Percentiles rank a stretch among this genome's conserved stretches.
phyloP scores from a whole-genome alignment of 1,140 invertebrate species.

The Grapholita molesta region DNA sequence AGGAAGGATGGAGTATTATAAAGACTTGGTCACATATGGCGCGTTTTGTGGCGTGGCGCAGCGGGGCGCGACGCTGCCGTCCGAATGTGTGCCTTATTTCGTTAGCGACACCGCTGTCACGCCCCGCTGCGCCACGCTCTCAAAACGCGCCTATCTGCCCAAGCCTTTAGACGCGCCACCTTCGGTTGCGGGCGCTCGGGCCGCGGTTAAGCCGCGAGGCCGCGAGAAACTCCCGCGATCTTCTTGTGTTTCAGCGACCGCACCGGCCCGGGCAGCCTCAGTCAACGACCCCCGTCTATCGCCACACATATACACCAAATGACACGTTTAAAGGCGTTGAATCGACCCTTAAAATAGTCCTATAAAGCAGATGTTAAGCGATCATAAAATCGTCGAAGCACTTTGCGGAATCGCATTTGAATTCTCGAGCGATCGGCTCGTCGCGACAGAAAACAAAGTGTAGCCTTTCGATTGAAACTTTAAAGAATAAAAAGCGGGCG shows the following conservation, averaged over 20 bases:
- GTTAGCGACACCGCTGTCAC: too few species aligned
- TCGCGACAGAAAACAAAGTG: not conserved
- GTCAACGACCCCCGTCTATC: constrained; percentile 58
- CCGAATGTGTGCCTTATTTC: too few species aligned
- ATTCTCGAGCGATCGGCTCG: not conserved
- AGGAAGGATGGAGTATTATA: not conserved
- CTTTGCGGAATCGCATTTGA: constrained; percentile 32
- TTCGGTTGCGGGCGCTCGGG: not conserved
- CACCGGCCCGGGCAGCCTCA: constrained; percentile 41
- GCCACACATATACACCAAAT: constrained; percentile 33
- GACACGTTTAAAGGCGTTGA: constrained; percentile 51
- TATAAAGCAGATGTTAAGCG: constrained; percentile 44
- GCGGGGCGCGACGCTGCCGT: too few species aligned
- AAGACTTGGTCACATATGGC: too few species aligned
- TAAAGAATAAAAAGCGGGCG: not conserved
- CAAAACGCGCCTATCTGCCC: too few species aligned
- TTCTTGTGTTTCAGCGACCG: constrained; percentile 67
- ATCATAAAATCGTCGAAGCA: constrained; percentile 45
- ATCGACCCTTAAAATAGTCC: constrained; percentile 40
- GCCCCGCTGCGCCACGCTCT: too few species aligned
- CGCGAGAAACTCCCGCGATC: constrained; percentile 45
- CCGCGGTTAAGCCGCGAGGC: constrained; percentile 31
- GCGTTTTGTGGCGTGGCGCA: too few species aligned
- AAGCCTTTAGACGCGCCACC: not conserved
- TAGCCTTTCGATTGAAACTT: not conserved